A percentile compares a stretch with the other conserved stretches of the same genome.
These are phyloP conservation scores for Nanorana parkeri DNA, from an alignment of 2,113 vertebrate genomes.

Conservation along the genomic window DNA sequence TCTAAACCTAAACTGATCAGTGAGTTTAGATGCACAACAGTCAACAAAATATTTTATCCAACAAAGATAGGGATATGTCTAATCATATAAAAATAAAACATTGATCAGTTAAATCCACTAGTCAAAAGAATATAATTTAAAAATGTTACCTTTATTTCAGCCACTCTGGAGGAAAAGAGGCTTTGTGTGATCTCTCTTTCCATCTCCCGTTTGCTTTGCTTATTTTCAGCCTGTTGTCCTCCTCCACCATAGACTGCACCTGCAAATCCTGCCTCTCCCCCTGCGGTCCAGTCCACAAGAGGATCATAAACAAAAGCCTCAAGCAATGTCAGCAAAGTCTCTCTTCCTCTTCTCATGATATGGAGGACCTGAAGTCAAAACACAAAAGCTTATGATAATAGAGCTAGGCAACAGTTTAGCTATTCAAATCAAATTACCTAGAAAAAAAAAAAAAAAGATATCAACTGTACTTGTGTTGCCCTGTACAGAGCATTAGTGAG, in stretches of 20 bases:
- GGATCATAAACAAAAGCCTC: constrained; percentile 98
- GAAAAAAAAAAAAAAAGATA: too few species aligned
- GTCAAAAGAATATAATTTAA: background rate
- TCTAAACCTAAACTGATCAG: too few species aligned
- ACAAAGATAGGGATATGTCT: background rate
- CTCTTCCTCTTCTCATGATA: constrained; percentile 94
- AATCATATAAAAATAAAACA: too few species aligned
- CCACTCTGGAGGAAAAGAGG: constrained; percentile 95
- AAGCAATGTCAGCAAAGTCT: constrained; percentile 91
- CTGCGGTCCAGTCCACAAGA: constrained; percentile 97
- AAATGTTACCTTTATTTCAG: constrained; percentile 91
- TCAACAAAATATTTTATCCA: background rate
- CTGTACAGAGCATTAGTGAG: too few species aligned
- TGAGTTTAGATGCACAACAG: too few species aligned
- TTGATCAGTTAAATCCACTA: background rate
- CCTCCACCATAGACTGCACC: constrained; percentile 97
- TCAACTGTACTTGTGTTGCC: too few species aligned
- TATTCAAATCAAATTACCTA: too few species aligned
- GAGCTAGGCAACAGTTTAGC: background rate
- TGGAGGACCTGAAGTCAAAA: constrained; percentile 83
- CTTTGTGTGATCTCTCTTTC: constrained; percentile 97
- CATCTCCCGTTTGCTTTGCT: constrained; percentile 98
- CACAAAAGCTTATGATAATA: background rate
- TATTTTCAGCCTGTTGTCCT: constrained; percentile 95
- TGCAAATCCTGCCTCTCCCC: constrained; percentile 95